These are phyloP conservation scores for Pseudochirops corinnae DNA, from an alignment of 2,797 vertebrate species.

Conservation along the genomic window DNA sequence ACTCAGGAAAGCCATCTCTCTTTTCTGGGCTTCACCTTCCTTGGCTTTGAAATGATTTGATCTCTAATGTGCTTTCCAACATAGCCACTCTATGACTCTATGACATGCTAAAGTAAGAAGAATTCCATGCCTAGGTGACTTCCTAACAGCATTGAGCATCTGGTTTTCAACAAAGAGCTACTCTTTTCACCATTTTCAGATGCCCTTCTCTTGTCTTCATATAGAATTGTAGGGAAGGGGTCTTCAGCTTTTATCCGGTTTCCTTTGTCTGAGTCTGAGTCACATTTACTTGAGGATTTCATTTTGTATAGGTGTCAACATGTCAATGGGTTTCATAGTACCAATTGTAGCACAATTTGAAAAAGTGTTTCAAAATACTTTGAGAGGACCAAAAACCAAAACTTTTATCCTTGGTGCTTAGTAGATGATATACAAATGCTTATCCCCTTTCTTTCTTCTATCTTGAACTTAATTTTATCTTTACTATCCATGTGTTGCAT, in stretches of 20 bases:
- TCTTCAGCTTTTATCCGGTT: neutral
- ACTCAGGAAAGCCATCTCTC: neutral
- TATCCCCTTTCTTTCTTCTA: neutral
- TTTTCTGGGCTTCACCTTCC: neutral
- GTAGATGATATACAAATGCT: neutral
- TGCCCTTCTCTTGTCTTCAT: neutral
- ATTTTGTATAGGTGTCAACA: slow-evolving; percentile 33
- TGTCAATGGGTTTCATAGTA: neutral
- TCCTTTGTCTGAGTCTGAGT: slow-evolving; percentile 2
- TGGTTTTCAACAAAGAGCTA: slow-evolving; percentile 30
- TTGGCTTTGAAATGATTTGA: neutral
- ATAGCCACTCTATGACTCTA: neutral
- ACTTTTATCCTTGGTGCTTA: neutral
- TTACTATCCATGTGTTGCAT: neutral
- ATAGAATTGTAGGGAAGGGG: neutral
- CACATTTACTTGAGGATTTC: slow-evolving; percentile 33
- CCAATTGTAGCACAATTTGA: neutral
- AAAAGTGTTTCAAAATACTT: neutral
- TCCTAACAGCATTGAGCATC: neutral
- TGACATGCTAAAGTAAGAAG: too few relatives aligned
- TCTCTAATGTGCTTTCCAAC: neutral
- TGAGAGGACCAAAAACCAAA: neutral
- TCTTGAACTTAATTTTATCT: neutral
- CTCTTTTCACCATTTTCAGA: slow-evolving; percentile 37
- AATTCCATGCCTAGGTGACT: neutral